Conservation (phyloP, 2,888 invertebrate genomes). For the Epistrophe grossulariae region DNA sequence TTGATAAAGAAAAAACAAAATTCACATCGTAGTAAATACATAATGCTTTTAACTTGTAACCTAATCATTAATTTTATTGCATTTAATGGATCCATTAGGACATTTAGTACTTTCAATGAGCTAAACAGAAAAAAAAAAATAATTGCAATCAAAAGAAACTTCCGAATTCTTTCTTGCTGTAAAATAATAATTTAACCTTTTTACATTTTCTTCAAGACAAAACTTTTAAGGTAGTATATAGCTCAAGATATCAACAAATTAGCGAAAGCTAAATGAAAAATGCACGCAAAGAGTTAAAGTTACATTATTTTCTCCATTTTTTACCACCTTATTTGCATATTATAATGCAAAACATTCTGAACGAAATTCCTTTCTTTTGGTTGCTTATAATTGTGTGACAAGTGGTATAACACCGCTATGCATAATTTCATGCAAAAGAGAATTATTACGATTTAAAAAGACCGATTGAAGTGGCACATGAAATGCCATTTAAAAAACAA, state of each 20-base stretch:
- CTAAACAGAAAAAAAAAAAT: no score
- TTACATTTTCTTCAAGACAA: not conserved
- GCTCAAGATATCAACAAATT: conserved; percentile 13
- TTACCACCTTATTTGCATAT: conserved; percentile 55
- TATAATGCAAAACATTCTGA: conserved; percentile 38
- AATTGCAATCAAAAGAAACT: not conserved
- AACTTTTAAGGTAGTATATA: not conserved
- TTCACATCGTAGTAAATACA: no score
- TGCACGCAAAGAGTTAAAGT: conserved; percentile 38
- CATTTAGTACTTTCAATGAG: no score
- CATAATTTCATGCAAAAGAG: conserved; percentile 40
- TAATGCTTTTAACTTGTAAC: no score
- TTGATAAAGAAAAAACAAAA: no score
- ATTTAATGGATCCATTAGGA: no score
- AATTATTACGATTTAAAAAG: conserved; percentile 57
- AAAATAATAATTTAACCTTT: not conserved
- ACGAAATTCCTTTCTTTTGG: conserved; percentile 37
- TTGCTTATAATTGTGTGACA: conserved; percentile 35
- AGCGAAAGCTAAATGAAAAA: conserved; percentile 27
- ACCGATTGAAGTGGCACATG: conserved; percentile 50
- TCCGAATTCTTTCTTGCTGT: not conserved
- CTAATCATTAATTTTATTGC: no score
- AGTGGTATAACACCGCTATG: conserved; percentile 32
- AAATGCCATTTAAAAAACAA: conserved; percentile 60
- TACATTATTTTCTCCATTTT: conserved; percentile 1